These are phyloP conservation scores for Lophotis ruficrista DNA, from an alignment of 2,113 vertebrate genomes.

Conservation along the genomic window DNA sequence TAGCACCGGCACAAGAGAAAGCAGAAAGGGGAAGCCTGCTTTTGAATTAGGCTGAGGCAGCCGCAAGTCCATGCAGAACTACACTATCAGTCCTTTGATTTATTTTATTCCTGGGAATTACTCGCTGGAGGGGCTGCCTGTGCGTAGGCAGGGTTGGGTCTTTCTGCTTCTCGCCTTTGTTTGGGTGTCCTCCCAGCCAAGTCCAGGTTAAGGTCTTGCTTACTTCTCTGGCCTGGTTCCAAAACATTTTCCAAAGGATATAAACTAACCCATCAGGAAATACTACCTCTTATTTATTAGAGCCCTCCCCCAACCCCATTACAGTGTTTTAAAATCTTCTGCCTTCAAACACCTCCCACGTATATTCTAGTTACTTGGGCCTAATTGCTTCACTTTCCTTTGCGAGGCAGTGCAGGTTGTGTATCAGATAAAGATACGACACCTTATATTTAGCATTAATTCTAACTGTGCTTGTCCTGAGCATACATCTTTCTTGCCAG, in stretches of 20 bases:
- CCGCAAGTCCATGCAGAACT: not conserved
- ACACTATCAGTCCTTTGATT: not conserved
- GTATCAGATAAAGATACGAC: constrained; percentile 49
- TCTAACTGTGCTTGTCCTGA: constrained; percentile 42
- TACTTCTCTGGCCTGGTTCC: constrained; percentile 6
- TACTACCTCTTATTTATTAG: not conserved
- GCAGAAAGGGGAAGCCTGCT: not conserved
- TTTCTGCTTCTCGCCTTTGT: not conserved
- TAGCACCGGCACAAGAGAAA: not conserved
- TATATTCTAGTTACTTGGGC: constrained; percentile 44
- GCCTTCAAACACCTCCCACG: constrained; percentile 42
- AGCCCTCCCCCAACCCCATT: constrained; percentile 32
- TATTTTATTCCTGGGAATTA: not conserved
- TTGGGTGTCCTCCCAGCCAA: not conserved
- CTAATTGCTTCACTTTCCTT: constrained; percentile 59
- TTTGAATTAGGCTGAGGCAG: not conserved
- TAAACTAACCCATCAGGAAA: constrained; percentile 53
- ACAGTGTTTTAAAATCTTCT: constrained; percentile 25
- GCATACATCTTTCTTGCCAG: not conserved
- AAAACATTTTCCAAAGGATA: constrained; percentile 42
- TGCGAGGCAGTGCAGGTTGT: not conserved
- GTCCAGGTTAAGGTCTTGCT: not conserved
- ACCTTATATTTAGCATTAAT: constrained; percentile 74
- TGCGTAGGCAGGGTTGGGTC: not conserved
- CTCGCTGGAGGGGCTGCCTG: not conserved